These are phyloP conservation scores for Chloropsis hardwickii DNA, from an alignment of 2,113 vertebrate species.

Conservation along the genomic window DNA sequence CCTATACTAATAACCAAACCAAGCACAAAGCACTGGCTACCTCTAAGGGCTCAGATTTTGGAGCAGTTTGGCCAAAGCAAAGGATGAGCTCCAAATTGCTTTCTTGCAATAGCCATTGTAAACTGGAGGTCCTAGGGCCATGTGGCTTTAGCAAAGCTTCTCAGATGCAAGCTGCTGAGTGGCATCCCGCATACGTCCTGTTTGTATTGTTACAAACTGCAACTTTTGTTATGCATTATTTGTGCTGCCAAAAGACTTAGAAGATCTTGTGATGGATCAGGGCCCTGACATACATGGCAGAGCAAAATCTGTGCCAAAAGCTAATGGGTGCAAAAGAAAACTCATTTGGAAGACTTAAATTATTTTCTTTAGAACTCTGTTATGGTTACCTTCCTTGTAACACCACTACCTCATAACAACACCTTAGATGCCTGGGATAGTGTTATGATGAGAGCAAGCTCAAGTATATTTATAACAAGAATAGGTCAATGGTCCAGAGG, in stretches of 20 bases:
- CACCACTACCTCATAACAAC: constrained; percentile 66
- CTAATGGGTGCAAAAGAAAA: neutral
- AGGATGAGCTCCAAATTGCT: neutral
- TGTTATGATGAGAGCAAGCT: constrained; percentile 72
- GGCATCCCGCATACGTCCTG: neutral
- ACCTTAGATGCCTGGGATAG: constrained; percentile 72
- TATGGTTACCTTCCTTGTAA: constrained; percentile 64
- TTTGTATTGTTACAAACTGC: neutral
- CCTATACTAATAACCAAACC: neutral
- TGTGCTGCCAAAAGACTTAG: neutral
- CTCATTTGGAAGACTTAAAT: constrained; percentile 64
- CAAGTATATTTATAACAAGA: constrained; percentile 74
- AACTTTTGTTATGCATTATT: neutral
- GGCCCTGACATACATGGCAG: neutral
- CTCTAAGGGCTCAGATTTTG: neutral
- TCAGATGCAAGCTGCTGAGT: neutral
- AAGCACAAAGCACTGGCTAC: neutral
- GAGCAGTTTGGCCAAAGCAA: neutral
- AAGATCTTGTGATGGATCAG: neutral
- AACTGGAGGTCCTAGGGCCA: neutral
- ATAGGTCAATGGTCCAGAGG: constrained; percentile 75
- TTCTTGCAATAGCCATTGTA: neutral
- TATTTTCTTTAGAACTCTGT: constrained; percentile 58
- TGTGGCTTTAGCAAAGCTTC: neutral
- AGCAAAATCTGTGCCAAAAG: neutral